A percentile compares a stretch with the other conserved stretches of the same genome.
phyloP scores from a whole-genome alignment of 2,797 vertebrate genomes.

The Clamator glandarius region DNA sequence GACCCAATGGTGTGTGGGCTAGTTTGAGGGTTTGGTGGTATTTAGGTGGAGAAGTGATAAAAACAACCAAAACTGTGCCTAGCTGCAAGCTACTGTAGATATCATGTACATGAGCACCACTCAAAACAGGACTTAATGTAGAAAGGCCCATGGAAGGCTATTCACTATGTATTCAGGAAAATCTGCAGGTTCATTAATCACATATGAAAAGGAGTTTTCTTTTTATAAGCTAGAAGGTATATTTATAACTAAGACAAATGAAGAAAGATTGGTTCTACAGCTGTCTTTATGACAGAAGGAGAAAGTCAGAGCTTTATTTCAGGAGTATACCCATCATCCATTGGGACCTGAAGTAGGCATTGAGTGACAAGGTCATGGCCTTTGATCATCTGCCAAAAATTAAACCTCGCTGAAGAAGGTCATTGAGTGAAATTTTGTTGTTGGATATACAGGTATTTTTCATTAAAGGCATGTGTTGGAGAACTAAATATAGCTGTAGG shows the following conservation, averaged over 20 bases:
- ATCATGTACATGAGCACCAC: neutral
- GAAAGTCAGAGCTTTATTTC: conserved; percentile 22
- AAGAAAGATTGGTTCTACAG: neutral
- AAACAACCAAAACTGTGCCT: neutral
- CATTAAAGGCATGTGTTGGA: neutral
- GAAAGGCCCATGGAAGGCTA: neutral
- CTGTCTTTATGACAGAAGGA: neutral
- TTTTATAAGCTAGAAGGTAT: neutral
- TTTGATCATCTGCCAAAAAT: conserved; percentile 30
- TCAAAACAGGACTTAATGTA: neutral
- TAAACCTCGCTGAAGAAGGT: neutral
- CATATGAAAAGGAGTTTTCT: conserved; percentile 30
- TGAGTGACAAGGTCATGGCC: neutral
- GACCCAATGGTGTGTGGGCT: neutral
- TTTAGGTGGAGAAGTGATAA: neutral
- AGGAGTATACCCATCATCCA: neutral
- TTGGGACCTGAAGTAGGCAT: neutral
- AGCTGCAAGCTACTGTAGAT: neutral
- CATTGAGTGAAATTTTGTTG: neutral
- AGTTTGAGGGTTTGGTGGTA: neutral
- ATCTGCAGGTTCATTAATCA: conserved; percentile 81
- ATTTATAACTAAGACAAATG: conserved; percentile 41
- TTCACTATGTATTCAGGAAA: conserved; percentile 78
- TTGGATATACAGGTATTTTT: neutral
- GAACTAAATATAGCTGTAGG: neutral